phyloP scores from a whole-genome alignment of 2,797 vertebrate species.

The Poecilia velifera region DNA sequence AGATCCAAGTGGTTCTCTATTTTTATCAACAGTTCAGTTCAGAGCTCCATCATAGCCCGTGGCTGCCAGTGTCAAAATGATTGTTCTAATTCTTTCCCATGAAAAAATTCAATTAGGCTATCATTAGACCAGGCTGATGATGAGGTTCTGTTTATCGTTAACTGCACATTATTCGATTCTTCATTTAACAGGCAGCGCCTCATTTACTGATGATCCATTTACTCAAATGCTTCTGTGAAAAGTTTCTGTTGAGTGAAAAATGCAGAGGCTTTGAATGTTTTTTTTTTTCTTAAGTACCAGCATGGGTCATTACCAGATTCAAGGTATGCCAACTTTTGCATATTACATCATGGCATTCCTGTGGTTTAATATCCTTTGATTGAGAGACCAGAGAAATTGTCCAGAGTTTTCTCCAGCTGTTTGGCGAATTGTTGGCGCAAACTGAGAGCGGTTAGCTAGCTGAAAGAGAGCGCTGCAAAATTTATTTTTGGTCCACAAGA shows the following conservation, averaged over 20 bases:
- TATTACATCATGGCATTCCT: neutral
- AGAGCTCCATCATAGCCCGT: slow-evolving; percentile 70
- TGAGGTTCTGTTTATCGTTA: slow-evolving; percentile 82
- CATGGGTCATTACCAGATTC: neutral
- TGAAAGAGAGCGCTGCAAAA: neutral
- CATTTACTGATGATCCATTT: slow-evolving; percentile 82
- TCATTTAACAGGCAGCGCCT: slow-evolving; percentile 83
- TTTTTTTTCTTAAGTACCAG: slow-evolving; percentile 14
- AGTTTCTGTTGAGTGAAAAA: slow-evolving; percentile 68
- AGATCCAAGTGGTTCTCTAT: slow-evolving; percentile 66
- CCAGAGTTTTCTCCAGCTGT: neutral
- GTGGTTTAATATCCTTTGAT: neutral
- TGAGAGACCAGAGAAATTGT: neutral
- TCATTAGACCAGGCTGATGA: slow-evolving; percentile 80
- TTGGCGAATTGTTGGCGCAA: neutral
- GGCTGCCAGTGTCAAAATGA: slow-evolving; percentile 76
- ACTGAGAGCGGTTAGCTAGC: neutral
- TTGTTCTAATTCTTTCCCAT: slow-evolving; percentile 75
- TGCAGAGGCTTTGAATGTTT: slow-evolving; percentile 45
- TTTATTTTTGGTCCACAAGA: neutral
- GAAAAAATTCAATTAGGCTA: slow-evolving; percentile 81
- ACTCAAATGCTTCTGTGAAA: slow-evolving; percentile 73
- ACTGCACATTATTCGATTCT: slow-evolving; percentile 82
- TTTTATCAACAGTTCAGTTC: slow-evolving; percentile 65
- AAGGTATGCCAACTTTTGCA: neutral